phyloP scores from a whole-genome alignment of 2,797 vertebrate species.

The Spinus olivaceus region DNA sequence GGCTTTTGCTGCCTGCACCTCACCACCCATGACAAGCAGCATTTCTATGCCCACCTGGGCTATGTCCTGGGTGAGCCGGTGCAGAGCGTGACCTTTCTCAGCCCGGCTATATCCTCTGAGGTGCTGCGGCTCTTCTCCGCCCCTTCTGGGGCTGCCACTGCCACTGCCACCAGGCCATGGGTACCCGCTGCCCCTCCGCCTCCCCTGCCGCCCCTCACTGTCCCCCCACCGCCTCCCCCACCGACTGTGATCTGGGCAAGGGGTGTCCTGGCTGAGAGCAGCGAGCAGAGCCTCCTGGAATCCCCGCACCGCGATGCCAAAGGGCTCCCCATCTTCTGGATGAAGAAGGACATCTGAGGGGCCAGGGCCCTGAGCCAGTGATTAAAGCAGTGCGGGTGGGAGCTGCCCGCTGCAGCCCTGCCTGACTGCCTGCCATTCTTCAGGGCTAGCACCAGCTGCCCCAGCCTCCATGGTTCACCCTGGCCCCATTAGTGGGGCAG shows the following conservation, averaged over 20 bases:
- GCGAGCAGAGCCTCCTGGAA: slow-evolving; percentile 73
- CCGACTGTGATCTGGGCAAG: background rate
- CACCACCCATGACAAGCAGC: slow-evolving; percentile 91
- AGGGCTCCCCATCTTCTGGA: slow-evolving; percentile 90
- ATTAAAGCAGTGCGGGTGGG: background rate
- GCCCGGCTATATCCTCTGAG: slow-evolving; percentile 75
- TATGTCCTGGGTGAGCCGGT: slow-evolving; percentile 83
- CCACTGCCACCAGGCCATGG: background rate
- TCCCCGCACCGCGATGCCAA: slow-evolving; percentile 84
- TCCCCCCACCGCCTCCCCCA: background rate
- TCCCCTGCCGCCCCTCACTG: accelerated
- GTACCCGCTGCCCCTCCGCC: accelerated
- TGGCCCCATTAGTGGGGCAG: background rate
- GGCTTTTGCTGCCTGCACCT: slow-evolving; percentile 85
- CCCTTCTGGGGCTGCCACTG: background rate
- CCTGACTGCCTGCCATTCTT: background rate
- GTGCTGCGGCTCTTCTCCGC: slow-evolving; percentile 79
- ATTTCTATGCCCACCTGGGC: slow-evolving; percentile 91
- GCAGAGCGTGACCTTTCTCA: slow-evolving; percentile 83
- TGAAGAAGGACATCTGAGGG: slow-evolving; percentile 90
- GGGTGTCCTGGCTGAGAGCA: background rate
- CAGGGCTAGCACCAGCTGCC: background rate
- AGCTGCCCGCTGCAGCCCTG: background rate
- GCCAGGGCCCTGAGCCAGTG: accelerated
- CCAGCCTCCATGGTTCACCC: background rate